Percentiles rank a stretch among this genome's conserved stretches.
Evolutionary conservation across 2,888 invertebrate species (phyloP).

Genomic region (Melanargia galathea): DNA sequence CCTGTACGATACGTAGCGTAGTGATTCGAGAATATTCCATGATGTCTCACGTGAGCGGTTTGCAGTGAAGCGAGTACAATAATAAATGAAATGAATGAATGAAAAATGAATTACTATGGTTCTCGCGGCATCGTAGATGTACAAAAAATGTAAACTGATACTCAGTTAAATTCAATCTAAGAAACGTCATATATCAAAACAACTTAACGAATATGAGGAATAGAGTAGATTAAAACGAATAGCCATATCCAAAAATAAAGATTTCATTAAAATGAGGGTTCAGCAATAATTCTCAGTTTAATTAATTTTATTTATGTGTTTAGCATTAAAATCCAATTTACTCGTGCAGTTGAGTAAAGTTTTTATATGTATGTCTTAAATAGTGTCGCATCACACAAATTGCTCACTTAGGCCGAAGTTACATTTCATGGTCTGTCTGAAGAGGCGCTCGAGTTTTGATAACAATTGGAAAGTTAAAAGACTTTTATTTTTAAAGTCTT

Average conservation of each 20-base stretch:
- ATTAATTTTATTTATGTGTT: not conserved
- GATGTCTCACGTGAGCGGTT: constrained; percentile 1
- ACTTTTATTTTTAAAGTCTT: constrained; percentile 25
- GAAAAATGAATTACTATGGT: not conserved
- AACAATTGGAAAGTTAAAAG: constrained; percentile 14
- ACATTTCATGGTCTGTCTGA: constrained; percentile 54
- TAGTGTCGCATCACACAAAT: not conserved
- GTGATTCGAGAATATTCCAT: constrained; percentile 13
- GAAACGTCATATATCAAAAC: not conserved
- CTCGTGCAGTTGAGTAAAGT: too few relatives aligned
- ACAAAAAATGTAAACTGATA: constrained; percentile 4
- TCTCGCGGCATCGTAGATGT: not conserved
- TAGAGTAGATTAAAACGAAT: not conserved
- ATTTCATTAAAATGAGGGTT: not conserved
- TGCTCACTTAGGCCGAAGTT: not conserved
- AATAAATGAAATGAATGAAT: not conserved
- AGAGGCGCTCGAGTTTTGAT: constrained; percentile 62
- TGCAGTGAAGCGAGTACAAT: not conserved
- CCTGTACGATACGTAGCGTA: not conserved
- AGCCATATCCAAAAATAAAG: not conserved
- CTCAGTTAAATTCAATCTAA: constrained; percentile 1
- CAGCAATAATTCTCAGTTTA: not conserved
- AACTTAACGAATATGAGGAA: not conserved
- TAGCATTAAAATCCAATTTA: too few relatives aligned
- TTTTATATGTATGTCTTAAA: not conserved